Base-by-base conservation (phyloP, 2,113 vertebrate genomes). In the Xiphophorus maculatus region DNA sequence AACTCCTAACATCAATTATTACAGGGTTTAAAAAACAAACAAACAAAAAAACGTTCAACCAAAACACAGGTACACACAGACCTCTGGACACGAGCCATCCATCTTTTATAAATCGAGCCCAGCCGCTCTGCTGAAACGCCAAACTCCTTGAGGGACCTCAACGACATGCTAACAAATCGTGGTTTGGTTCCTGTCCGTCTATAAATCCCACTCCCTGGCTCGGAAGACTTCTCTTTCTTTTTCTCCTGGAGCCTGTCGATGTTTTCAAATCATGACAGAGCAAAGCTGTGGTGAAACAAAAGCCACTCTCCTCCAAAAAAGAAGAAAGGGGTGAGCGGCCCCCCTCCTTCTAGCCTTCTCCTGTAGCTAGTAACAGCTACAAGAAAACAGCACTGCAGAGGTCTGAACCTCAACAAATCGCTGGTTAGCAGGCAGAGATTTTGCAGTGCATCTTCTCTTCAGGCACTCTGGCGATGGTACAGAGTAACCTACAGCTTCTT, bases 11-110 rank as follows among this genome's bases (percentile, higher is more conserved):
- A 58, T n/a, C 51, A n/a, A 10, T 11, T n/a, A 37, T 11, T 10
- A 13, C 12, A 27, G 27, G 22, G 22, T 66, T 0, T 11, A 10
- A 42, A 42, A 42, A n/a, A n/a, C n/a, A n/a, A n/a, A n/a, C n/a
- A n/a, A n/a, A n/a, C n/a, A n/a, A n/a, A 13, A 40, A 40, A 40
- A 27, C 1, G 5, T 22, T 25, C 14, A 3, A 13, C 44, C 73
- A 87, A 77, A 90, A 86, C 80, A 79, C 60, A 81, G 63, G 80
- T 82, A 25, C n/a, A 90, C 70, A 92, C 91, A 88, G 80, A 94
- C 93, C 93, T 94, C 87, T 94, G 93, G 69, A 94, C 92, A 10
- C 91, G 92, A 86, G 91, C 74, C 84, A 94, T 92, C 93, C 93
- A 94, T 90, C 91, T 87, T 71, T 93, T 93, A 88, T 91, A 94